These are phyloP conservation scores for Tribolium madens DNA, from an alignment of 1,140 invertebrate genomes.

Conservation along the genomic window DNA sequence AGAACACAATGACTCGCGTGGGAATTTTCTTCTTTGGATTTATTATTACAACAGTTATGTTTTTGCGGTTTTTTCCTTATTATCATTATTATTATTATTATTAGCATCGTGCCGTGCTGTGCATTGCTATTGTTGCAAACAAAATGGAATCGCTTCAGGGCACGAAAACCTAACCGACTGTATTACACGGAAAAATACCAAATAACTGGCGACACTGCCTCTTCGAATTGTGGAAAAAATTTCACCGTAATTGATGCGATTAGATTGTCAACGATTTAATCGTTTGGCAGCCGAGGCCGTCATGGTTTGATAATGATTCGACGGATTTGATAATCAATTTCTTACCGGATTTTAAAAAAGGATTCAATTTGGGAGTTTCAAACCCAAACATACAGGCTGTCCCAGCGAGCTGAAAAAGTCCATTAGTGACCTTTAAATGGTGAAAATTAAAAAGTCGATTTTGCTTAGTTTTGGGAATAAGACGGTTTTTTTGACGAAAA, in stretches of 20 bases:
- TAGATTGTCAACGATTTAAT: not conserved
- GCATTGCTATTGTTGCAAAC: slow-evolving; percentile 1
- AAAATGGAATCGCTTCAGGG: slow-evolving; percentile 2
- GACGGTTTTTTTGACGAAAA: too few species aligned
- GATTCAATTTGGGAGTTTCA: too few species aligned
- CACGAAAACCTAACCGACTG: not conserved
- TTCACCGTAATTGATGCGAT: not conserved
- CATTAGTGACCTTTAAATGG: too few species aligned
- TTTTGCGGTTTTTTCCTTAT: slow-evolving; percentile 26
- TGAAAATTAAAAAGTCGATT: too few species aligned
- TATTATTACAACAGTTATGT: slow-evolving; percentile 29
- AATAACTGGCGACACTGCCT: not conserved
- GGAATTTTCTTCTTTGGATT: slow-evolving; percentile 25
- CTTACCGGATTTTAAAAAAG: not conserved
- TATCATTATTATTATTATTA: slow-evolving; percentile 11
- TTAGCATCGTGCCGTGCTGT: slow-evolving; percentile 7
- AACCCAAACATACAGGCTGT: too few species aligned
- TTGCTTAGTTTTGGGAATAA: too few species aligned
- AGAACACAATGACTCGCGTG: slow-evolving; percentile 37
- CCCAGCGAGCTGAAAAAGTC: too few species aligned
- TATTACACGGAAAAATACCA: slow-evolving; percentile 17
- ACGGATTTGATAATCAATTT: not conserved
- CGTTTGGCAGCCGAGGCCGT: not conserved
- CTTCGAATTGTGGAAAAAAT: not conserved
- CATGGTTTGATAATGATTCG: not conserved